A percentile compares a stretch with the other conserved stretches of the same genome.
phyloP scores from a whole-genome alignment of 2,888 invertebrate species.

The Coenonympha glycerion region DNA sequence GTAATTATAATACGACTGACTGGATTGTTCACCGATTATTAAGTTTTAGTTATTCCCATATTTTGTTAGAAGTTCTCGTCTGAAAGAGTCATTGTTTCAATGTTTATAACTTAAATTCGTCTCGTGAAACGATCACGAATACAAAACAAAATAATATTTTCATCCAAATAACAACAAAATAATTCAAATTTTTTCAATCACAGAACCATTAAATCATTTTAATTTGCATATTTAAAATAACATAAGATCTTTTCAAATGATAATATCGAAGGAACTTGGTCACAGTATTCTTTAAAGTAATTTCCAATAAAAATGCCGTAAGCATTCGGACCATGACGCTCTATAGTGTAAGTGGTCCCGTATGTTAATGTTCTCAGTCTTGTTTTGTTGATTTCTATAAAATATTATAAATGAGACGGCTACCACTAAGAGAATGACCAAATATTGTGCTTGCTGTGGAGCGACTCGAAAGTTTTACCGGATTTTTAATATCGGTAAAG shows the following conservation, averaged over 20 bases:
- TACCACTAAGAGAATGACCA: conserved; percentile 74
- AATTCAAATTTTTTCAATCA: neutral
- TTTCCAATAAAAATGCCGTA: conserved; percentile 58
- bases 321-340: conserved; percentile 56
- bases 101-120: too few species aligned
- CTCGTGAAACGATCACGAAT: neutral
- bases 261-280: conserved; percentile 35
- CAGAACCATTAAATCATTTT: conserved; percentile 16
- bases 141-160: neutral
- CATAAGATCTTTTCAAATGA: conserved; percentile 13
- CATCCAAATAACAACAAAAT: neutral
- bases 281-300: conserved; percentile 61
- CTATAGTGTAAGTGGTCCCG: conserved; percentile 58
- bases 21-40: too few species aligned
- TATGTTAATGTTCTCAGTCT: conserved; percentile 66
- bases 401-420: conserved; percentile 75
- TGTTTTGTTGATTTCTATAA: conserved; percentile 76
- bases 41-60: too few species aligned
- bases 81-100: too few species aligned
- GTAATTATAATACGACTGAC: too few species aligned
- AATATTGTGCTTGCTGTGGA: conserved; percentile 56
- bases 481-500: neutral
- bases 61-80: too few species aligned
- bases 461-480: conserved; percentile 40
- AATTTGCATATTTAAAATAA: conserved; percentile 24